Evolutionary conservation across 2,888 invertebrate genomes (phyloP), one percentile per base, ranked within the genome.

Genomic region (Pilophorus perplexus): DNA sequence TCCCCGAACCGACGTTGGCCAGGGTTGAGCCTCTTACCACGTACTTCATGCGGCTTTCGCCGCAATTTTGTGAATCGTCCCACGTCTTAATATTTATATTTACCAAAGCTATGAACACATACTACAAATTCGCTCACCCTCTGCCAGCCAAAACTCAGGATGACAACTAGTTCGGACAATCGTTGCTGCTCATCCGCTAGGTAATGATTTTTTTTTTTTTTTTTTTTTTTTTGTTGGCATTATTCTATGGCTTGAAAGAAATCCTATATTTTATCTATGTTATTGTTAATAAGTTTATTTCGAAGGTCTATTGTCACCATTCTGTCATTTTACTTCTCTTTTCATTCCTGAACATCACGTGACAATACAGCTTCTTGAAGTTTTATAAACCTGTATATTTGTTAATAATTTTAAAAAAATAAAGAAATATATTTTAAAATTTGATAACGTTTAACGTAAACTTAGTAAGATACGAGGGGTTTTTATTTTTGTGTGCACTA

Each of bases 381-480:
- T 62, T 59, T 38, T 27, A 59, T 59, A 44, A 40, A 62, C 23
- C 33, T 62, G 62, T 62, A 62, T 28, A 62, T 62, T 62, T 62
- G 62, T 62, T 62, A 33, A 62, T 62, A 52, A 28, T 62, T 40
- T 16, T n/a, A n/a, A 37, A 27, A 18, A 59, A 59, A 55, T 23
- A 59, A 40, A n/a, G n/a, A 40, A 20, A 59, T 62, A 62, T 62
- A 62, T 62, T 62, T 62, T 62, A 62, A 62, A 62, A n/a, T 28
- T 62, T 46, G 42, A 62, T 46, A 46, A 46, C 28, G 16, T 20
- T n/a, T 55, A 55, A 8, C n/a, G 59, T 59, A 59, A 42, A 23
- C 23, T 40, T 55, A 14, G 18, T 55, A 23, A 38, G 38, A 25
- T 28, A 52, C 18, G 25, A 28, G 14, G 28, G 25, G 28, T 18